Conservation (phyloP, 2,113 vertebrate genomes). For the Tiliqua scincoides region DNA sequence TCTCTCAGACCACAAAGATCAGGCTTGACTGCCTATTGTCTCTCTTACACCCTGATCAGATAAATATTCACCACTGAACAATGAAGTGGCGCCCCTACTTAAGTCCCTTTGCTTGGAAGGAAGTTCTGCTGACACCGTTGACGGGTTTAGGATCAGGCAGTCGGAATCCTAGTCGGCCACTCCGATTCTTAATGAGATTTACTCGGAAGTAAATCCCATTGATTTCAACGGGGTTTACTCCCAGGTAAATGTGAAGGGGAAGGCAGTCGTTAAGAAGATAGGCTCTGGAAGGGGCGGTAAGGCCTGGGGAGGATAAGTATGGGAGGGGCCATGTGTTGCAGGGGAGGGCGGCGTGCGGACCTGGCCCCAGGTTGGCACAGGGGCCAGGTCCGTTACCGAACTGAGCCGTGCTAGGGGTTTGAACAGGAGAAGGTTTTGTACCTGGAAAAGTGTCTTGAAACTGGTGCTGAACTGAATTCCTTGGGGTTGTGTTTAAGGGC, state of each 20-base stretch:
- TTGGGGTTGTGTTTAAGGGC: conserved; percentile 88
- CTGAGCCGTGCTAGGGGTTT: conserved; percentile 2
- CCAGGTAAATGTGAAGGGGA: neutral
- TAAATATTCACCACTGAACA: neutral
- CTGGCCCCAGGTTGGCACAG: too few relatives aligned
- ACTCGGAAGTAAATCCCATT: neutral
- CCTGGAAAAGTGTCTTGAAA: conserved; percentile 99
- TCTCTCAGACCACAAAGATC: neutral
- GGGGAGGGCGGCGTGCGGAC: too few relatives aligned
- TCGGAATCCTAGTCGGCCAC: neutral
- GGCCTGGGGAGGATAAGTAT: too few relatives aligned
- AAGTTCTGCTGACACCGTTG: neutral
- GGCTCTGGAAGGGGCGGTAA: neutral
- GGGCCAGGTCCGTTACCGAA: too few relatives aligned
- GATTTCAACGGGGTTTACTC: neutral
- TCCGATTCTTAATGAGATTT: neutral
- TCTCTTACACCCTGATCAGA: neutral
- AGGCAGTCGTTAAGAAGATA: neutral
- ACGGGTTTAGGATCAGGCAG: neutral
- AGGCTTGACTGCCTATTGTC: neutral
- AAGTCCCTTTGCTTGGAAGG: neutral
- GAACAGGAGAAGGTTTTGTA: conserved; percentile 67
- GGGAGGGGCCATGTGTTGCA: too few relatives aligned
- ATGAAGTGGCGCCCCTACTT: neutral
- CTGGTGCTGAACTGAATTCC: conserved; percentile 96